phyloP scores from a whole-genome alignment of 2,888 invertebrate genomes.

The Ashinkailepas kermadecensis region DNA sequence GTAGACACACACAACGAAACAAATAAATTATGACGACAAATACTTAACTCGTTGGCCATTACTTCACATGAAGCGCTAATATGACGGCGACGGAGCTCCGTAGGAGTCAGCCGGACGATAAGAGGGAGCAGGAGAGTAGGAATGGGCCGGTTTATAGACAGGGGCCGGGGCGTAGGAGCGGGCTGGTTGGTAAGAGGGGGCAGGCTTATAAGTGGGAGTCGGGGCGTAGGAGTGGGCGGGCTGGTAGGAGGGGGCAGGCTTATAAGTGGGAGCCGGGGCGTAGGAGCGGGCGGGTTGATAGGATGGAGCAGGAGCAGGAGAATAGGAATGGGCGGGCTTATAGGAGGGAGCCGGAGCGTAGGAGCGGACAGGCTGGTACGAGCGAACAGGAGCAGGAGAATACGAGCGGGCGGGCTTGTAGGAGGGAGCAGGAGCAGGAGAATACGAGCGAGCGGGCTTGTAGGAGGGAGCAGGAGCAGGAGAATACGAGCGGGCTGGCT shows the following conservation, averaged over 20 bases:
- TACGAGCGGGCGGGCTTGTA: conserved; percentile 26
- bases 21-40: no score
- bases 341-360: not conserved
- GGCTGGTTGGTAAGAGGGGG: not conserved
- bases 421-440: not conserved
- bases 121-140: not conserved
- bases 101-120: not conserved
- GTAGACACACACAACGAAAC: no score
- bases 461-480: no score
- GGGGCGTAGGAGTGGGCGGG: not conserved
- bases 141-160: no score
- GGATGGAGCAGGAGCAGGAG: not conserved
- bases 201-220: not conserved
- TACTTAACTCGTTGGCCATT: not conserved
- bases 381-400: conserved; percentile 25
- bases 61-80: not conserved
- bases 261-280: not conserved
- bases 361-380: not conserved
- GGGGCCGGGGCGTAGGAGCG: not conserved
- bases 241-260: not conserved
- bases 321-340: not conserved
- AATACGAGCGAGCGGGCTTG: not conserved
- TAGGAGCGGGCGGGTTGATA: not conserved
- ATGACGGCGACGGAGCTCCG: not conserved
- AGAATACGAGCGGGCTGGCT: not conserved